These are phyloP conservation scores for Strigamia transsilvanica DNA, from an alignment of 2,888 invertebrate species.

Conservation along the genomic window DNA sequence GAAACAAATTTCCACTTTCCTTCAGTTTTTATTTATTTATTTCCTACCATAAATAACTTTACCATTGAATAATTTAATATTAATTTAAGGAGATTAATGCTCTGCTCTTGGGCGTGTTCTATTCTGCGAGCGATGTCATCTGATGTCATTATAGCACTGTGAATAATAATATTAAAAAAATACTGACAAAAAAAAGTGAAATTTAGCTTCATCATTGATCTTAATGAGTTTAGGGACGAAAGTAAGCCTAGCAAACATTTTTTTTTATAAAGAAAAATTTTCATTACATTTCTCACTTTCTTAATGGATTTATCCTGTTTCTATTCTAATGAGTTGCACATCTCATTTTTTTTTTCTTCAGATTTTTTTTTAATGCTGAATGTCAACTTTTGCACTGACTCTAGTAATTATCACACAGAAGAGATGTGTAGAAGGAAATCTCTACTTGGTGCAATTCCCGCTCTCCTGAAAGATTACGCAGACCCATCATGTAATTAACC, in stretches of 20 bases:
- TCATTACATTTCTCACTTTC: not conserved
- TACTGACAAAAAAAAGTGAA: not conserved
- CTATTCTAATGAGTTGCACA: not conserved
- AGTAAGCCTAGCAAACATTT: not conserved
- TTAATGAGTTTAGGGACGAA: slow-evolving; percentile 9
- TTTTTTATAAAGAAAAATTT: not conserved
- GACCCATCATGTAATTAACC: slow-evolving; percentile 27
- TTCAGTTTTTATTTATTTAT: not conserved
- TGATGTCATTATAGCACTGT: not conserved
- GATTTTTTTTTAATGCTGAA: not conserved
- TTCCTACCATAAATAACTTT: slow-evolving; percentile 28
- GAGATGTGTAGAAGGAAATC: not conserved
- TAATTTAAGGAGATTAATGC: slow-evolving; percentile 46
- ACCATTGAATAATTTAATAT: slow-evolving; percentile 45
- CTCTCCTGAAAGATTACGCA: slow-evolving; percentile 13
- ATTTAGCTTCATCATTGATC: slow-evolving; percentile 28
- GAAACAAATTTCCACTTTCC: not conserved
- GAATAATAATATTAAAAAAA: not conserved
- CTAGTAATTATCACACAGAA: slow-evolving; percentile 12
- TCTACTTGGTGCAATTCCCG: not conserved
- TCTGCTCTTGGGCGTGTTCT: slow-evolving; percentile 40
- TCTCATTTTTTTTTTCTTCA: not conserved
- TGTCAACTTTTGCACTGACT: not conserved
- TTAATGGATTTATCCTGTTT: not conserved
- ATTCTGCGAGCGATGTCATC: slow-evolving; percentile 44